Evolutionary conservation across 2,888 invertebrate genomes (phyloP).

Genomic region (Lasiommata megera): DNA sequence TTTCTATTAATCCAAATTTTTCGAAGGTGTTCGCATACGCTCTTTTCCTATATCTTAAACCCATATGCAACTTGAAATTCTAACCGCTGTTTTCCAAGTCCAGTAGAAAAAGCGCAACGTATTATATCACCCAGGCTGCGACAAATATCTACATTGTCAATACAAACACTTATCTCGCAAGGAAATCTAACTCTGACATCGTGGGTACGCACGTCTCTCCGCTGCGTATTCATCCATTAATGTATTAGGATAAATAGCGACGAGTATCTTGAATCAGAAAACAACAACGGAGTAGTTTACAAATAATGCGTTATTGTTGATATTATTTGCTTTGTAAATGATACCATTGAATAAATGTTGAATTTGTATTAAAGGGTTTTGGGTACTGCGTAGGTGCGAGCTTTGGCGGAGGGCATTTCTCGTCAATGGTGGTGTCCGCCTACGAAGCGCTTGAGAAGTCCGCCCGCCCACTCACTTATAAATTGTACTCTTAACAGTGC

Average conservation of each 20-base stretch:
- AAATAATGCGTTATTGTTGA: constrained; percentile 20
- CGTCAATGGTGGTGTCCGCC: constrained; percentile 64
- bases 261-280: neutral
- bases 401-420: constrained; percentile 54
- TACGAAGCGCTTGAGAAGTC: constrained; percentile 53
- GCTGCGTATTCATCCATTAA: constrained; percentile 3
- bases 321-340: constrained; percentile 36
- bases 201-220: neutral
- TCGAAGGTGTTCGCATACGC: too few relatives aligned
- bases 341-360: constrained; percentile 23
- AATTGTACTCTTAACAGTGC: constrained; percentile 71
- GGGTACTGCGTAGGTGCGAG: constrained; percentile 49
- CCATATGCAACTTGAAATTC: too few relatives aligned
- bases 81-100: neutral
- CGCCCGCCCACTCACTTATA: constrained; percentile 69
- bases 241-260: neutral
- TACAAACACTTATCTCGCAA: neutral
- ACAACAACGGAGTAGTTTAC: constrained; percentile 6
- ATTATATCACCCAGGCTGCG: neutral
- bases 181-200: constrained; percentile 4
- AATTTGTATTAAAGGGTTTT: constrained; percentile 22
- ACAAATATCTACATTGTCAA: neutral
- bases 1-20: too few relatives aligned
- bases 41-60: too few relatives aligned
- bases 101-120: neutral